Percentiles rank a stretch among this genome's conserved stretches.
These are phyloP conservation scores for Gambusia yucatana DNA, from an alignment of 2,797 vertebrate genomes.

Conservation along the genomic window DNA sequence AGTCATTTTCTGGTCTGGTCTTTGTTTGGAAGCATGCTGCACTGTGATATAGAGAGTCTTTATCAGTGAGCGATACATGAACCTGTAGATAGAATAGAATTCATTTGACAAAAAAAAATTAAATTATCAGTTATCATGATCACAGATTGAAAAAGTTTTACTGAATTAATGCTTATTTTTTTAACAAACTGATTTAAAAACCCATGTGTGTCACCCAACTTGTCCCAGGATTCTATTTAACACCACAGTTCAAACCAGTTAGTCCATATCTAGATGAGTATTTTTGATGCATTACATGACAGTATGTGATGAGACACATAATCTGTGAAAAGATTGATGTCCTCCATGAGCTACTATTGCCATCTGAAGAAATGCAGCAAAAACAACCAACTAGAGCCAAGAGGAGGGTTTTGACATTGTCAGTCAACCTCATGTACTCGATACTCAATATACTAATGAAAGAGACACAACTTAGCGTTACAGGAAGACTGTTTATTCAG, in stretches of 20 bases:
- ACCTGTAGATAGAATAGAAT: not conserved
- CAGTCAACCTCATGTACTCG: too few relatives aligned
- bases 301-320: too few relatives aligned
- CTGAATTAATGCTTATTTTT: not conserved
- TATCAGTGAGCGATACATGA: not conserved
- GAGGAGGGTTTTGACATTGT: too few relatives aligned
- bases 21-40: not conserved
- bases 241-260: not conserved
- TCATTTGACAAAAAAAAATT: not conserved
- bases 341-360: too few relatives aligned
- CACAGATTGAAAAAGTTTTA: not conserved
- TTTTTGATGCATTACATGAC: too few relatives aligned
- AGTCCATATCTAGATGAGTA: too few relatives aligned
- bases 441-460: too few relatives aligned
- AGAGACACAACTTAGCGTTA: too few relatives aligned
- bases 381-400: too few relatives aligned
- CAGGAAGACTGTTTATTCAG: too few relatives aligned
- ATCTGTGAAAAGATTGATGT: too few relatives aligned
- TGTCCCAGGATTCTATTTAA: not conserved
- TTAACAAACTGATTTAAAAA: not conserved
- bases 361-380: too few relatives aligned
- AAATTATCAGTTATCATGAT: not conserved
- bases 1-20: slow-evolving; percentile 15
- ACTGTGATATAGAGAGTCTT: not conserved
- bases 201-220: not conserved